phyloP scores from a whole-genome alignment of 2,888 invertebrate genomes.

The Harmothoe impar region DNA sequence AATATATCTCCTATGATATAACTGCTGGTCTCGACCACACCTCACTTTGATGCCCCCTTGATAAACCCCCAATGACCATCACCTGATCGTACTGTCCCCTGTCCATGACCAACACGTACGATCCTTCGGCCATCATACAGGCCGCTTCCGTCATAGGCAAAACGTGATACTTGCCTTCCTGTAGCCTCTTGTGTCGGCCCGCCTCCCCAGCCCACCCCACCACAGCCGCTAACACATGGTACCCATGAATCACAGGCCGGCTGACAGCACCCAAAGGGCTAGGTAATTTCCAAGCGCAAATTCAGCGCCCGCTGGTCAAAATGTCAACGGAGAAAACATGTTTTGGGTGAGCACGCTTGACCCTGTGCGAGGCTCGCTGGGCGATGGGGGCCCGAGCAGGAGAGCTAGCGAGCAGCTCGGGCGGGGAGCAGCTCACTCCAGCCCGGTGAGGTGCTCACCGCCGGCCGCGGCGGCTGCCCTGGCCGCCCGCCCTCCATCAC shows the following conservation, averaged over 20 bases:
- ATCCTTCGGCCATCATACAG: too few relatives aligned
- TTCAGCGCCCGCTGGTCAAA: constrained; percentile 57
- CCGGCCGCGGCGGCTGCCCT: constrained; percentile 16
- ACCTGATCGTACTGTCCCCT: too few relatives aligned
- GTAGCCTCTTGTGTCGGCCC: not conserved
- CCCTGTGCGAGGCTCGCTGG: constrained; percentile 31
- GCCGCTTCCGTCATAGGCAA: too few relatives aligned
- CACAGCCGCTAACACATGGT: constrained; percentile 38
- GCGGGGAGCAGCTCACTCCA: not conserved
- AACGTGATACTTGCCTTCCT: too few relatives aligned
- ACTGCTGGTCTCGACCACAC: too few relatives aligned
- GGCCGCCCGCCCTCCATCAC: not conserved
- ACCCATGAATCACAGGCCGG: constrained; percentile 54
- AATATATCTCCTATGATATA: too few relatives aligned
- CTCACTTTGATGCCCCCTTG: too few relatives aligned
- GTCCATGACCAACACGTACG: too few relatives aligned
- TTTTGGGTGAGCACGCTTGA: constrained; percentile 61
- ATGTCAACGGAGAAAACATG: constrained; percentile 61
- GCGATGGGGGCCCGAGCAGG: not conserved
- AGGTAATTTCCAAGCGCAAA: constrained; percentile 62
- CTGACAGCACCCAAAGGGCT: constrained; percentile 59
- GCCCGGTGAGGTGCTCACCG: not conserved
- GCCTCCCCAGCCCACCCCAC: not conserved
- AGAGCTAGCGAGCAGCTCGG: not conserved
- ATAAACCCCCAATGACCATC: too few relatives aligned